phyloP scores from a whole-genome alignment of 1,140 invertebrate genomes.

The Tyrophagus putrescentiae region DNA sequence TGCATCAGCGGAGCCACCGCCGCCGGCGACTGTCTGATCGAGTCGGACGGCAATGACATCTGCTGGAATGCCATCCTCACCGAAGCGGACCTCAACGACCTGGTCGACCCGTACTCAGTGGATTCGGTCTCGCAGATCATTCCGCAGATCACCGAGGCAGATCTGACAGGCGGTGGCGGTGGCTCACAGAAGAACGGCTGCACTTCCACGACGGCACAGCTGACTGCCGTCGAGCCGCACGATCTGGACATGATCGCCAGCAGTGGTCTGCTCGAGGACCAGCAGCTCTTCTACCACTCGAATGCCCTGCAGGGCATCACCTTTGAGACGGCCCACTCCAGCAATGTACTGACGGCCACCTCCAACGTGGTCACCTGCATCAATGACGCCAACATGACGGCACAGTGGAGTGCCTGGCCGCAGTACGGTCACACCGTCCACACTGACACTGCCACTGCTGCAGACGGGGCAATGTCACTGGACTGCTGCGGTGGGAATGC shows the following conservation, averaged over 20 bases:
- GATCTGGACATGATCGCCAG: background rate
- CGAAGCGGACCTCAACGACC: constrained; percentile 31
- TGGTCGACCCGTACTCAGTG: constrained; percentile 32
- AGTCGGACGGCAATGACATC: constrained; percentile 29
- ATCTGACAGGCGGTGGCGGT: background rate
- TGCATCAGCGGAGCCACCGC: background rate
- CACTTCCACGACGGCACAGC: constrained; percentile 16
- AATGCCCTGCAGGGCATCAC: background rate
- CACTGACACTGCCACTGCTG: too few species aligned
- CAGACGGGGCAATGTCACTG: too few species aligned
- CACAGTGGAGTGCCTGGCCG: too few species aligned
- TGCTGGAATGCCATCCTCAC: constrained; percentile 38
- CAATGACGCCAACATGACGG: constrained; percentile 18
- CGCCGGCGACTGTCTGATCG: constrained; percentile 10
- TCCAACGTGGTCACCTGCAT: constrained; percentile 22
- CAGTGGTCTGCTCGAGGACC: constrained; percentile 14
- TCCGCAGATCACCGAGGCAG: background rate
- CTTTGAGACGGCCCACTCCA: background rate
- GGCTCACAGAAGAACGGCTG: background rate
- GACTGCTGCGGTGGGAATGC: too few species aligned
- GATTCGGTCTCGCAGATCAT: constrained; percentile 10
- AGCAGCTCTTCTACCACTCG: constrained; percentile 3
- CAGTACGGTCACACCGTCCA: too few species aligned
- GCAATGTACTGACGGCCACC: constrained; percentile 4
- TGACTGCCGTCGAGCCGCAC: constrained; percentile 20